phyloP scores from a whole-genome alignment of 2,797 vertebrate species.

The Stomatorhinus walkeri region DNA sequence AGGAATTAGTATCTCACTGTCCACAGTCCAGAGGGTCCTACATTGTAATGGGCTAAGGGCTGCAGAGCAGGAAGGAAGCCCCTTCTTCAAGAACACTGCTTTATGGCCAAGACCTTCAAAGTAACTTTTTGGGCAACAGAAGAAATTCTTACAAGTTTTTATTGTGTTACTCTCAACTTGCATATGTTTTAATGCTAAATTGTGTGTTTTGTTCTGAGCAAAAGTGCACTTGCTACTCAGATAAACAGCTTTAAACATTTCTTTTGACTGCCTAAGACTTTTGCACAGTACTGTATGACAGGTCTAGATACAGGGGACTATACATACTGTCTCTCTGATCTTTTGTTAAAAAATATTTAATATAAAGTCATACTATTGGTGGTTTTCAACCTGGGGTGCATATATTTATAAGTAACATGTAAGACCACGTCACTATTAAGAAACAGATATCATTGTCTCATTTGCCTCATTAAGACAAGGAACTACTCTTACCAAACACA shows the following conservation, averaged over 20 bases:
- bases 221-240: neutral
- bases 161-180: too few species aligned
- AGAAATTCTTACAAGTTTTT: too few species aligned
- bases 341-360: neutral
- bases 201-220: too few species aligned
- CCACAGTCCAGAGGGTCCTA: too few species aligned
- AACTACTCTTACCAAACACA: neutral
- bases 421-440: neutral
- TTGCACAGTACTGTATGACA: neutral
- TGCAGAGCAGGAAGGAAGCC: too few species aligned
- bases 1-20: too few species aligned
- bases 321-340: neutral
- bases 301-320: neutral
- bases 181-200: too few species aligned
- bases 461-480: neutral
- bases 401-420: neutral
- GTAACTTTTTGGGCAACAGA: too few species aligned
- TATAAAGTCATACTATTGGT: neutral
- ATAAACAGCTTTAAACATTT: neutral
- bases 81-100: too few species aligned
- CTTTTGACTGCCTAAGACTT: neutral
- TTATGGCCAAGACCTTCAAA: too few species aligned
- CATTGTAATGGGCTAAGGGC: too few species aligned
- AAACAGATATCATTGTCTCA: neutral
- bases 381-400: neutral